Conservation (phyloP, 2,797 vertebrate genomes). For the Poecilia velifera region DNA sequence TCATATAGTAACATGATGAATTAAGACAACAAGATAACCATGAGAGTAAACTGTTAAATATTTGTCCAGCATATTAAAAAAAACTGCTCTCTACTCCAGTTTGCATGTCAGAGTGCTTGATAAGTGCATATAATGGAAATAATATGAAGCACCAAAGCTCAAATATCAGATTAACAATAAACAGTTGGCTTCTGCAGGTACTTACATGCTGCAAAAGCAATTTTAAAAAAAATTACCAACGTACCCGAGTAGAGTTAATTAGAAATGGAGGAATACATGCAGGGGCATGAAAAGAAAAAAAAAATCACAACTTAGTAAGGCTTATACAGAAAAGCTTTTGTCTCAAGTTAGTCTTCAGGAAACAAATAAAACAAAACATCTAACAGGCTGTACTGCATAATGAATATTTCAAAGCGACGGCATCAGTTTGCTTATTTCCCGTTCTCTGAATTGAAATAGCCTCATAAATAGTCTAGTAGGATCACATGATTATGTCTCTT, state of each 20-base stretch:
- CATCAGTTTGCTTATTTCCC: neutral
- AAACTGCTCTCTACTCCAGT: neutral
- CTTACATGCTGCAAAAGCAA: slow-evolving; percentile 24
- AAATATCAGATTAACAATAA: slow-evolving; percentile 7
- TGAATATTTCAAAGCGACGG: slow-evolving; percentile 25
- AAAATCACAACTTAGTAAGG: slow-evolving; percentile 40
- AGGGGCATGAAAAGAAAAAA: slow-evolving; percentile 45
- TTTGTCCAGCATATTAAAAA: slow-evolving; percentile 9
- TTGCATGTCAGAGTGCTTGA: slow-evolving; percentile 10
- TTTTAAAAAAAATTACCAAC: slow-evolving; percentile 5
- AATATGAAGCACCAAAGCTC: neutral
- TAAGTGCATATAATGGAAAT: slow-evolving; percentile 12
- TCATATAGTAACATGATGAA: neutral
- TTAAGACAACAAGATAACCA: slow-evolving; percentile 9
- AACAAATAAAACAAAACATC: neutral
- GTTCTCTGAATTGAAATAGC: slow-evolving; percentile 7
- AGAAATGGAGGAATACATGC: slow-evolving; percentile 17
- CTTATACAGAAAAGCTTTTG: slow-evolving; percentile 57
- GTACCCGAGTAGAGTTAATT: slow-evolving; percentile 19
- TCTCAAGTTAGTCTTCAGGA: slow-evolving; percentile 32
- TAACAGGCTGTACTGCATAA: slow-evolving; percentile 25
- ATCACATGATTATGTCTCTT: slow-evolving; percentile 48
- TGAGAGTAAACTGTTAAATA: slow-evolving; percentile 5
- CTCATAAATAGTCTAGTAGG: slow-evolving; percentile 7
- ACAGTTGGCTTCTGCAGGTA: slow-evolving; percentile 5